Evolutionary conservation across 2,113 vertebrate species (phyloP).

Genomic region (Gymnobelideus leadbeateri): DNA sequence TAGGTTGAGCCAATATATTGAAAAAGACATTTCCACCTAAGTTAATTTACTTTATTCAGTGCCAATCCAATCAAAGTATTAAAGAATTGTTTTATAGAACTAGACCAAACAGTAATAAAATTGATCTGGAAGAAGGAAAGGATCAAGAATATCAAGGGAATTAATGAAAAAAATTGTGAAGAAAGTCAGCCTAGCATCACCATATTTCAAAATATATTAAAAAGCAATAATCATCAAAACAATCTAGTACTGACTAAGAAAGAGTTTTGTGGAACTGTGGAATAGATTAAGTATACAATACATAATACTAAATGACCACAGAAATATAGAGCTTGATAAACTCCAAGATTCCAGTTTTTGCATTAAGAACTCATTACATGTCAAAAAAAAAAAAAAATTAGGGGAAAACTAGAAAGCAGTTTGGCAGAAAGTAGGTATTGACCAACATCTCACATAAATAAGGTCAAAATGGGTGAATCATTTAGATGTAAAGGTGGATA

Average conservation of each 20-base stretch:
- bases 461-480: background rate
- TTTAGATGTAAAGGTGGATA: background rate
- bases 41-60: background rate
- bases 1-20: background rate
- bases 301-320: background rate
- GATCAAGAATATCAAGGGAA: background rate
- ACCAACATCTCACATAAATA: background rate
- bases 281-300: background rate
- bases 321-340: background rate
- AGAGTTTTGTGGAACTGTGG: background rate
- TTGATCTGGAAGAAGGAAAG: background rate
- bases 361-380: background rate
- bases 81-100: background rate
- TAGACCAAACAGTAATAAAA: background rate
- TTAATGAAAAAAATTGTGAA: background rate
- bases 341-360: background rate
- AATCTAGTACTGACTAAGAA: background rate
- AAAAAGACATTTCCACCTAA: background rate
- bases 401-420: background rate
- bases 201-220: background rate
- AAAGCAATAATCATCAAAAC: background rate
- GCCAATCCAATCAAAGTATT: background rate
- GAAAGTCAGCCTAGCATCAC: background rate
- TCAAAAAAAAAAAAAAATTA: background rate
- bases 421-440: background rate